Base-by-base conservation (phyloP, 2,113 vertebrate genomes). In the Dendropsophus ebraccatus region DNA sequence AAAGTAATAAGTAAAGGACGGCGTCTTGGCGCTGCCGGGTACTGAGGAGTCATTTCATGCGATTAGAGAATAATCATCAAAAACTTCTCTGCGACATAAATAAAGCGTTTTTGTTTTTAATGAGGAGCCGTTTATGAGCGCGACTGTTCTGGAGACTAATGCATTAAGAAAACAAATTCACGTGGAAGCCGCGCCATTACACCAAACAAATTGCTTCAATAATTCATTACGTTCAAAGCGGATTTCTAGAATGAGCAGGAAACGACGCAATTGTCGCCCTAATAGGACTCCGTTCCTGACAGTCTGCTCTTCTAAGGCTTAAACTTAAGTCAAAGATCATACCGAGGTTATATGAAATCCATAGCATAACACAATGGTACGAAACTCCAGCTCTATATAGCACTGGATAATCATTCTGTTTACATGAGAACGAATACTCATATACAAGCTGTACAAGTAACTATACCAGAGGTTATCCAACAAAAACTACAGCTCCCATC, bases 71-170 rank as follows among this genome's bases (percentile, higher is more conserved):
- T 83, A 89, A 87, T 74, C 73, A 81, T 8, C 35, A 84, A 60
- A 52, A 83, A 88, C 90, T 76, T 47, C 69, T 10, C 45, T 4
- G 50, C 30, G 17, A 72, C 50, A 88, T 89, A 62, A 87, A 73
- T 86, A 89, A 88, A 70, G 32, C 81, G 8, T 21, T 88, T 60
- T 82, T 89, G 21, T 87, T 86, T 50, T 84, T 90, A 88, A 69
- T 49, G 45, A 54, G 88, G 88, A 89, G 86, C 12, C 47, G 37
- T 81, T 81, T 88, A 89, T 60, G 70, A 83, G 81, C 28, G 23
- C 35, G 10, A n/a, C 81, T 54, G 81, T 56, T 54, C 35, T 70
- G 50, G 49, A 30, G 73, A 75, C 49, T 21, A 75, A 47, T n/a
- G 69, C 49, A 70, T 83, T 74, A 83, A 58, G 82, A 56, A 74